These are phyloP conservation scores for Zygothrica quintamaculata DNA, from an alignment of 2,888 invertebrate genomes.

Conservation along the genomic window DNA sequence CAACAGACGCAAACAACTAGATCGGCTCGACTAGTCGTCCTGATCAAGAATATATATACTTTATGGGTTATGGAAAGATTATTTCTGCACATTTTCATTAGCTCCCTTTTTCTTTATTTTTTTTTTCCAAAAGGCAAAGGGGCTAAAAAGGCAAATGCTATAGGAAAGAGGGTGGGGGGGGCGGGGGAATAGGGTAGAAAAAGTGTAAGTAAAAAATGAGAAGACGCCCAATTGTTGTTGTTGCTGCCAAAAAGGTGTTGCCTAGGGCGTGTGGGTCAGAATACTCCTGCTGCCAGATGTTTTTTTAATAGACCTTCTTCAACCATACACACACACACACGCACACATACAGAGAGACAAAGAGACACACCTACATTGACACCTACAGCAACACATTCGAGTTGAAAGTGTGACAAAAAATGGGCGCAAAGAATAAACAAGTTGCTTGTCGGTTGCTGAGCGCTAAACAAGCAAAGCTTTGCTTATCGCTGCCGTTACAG, in stretches of 20 bases:
- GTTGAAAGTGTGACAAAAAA: conserved; percentile 60
- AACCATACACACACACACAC: conserved; percentile 11
- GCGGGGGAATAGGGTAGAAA: no score
- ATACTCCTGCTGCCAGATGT: conserved; percentile 63
- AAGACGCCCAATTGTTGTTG: conserved; percentile 47
- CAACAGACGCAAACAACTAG: no score
- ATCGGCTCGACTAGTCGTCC: no score
- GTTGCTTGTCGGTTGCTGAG: conserved; percentile 48
- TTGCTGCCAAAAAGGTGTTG: conserved; percentile 41
- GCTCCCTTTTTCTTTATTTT: no score
- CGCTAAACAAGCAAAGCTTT: conserved; percentile 58
- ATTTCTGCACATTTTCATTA: no score
- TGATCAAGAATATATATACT: no score
- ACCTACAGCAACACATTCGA: conserved; percentile 19
- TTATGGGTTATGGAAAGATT: no score
- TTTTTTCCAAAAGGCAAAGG: no score
- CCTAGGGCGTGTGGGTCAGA: conserved; percentile 47
- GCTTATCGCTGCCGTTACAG: conserved; percentile 70
- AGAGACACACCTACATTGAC: conserved; percentile 17
- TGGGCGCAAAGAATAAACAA: conserved; percentile 71
- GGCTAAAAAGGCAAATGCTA: not conserved
- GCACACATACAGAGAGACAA: conserved; percentile 19
- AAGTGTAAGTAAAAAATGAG: no score
- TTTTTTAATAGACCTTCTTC: conserved; percentile 64
- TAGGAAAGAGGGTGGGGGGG: no score